phyloP scores from a whole-genome alignment of 1,140 invertebrate genomes.

The Chymomyza costata region DNA sequence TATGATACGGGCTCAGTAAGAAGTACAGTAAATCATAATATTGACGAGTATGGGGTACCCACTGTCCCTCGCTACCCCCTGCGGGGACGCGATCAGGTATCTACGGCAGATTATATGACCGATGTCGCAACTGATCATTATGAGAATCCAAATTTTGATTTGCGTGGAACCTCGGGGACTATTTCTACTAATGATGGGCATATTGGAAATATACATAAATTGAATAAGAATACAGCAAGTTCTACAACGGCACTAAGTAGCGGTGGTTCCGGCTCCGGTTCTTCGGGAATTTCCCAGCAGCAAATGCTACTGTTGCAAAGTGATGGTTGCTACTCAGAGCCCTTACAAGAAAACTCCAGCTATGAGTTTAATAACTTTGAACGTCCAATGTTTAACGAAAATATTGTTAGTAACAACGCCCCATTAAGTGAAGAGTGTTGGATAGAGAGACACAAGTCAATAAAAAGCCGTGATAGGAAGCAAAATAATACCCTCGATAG shows the following conservation, averaged over 20 bases:
- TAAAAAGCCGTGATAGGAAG: conserved; percentile 37
- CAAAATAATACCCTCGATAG: conserved; percentile 40
- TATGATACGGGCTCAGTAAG: conserved; percentile 68
- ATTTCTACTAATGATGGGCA: too few species aligned
- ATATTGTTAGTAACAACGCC: conserved; percentile 11
- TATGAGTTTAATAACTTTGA: conserved; percentile 74
- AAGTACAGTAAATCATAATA: conserved; percentile 48
- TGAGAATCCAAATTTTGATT: conserved; percentile 74
- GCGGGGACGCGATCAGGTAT: conserved; percentile 27
- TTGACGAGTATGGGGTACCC: conserved; percentile 37
- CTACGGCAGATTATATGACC: conserved; percentile 47
- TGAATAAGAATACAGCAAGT: conserved; percentile 26
- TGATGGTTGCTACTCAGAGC: conserved; percentile 71
- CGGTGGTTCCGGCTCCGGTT: conserved; percentile 19
- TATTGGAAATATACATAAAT: conserved; percentile 16
- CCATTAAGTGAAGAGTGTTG: conserved; percentile 40
- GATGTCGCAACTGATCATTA: conserved; percentile 68
- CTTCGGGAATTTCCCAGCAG: conserved; percentile 48
- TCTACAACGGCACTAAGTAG: conserved; percentile 29
- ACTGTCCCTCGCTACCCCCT: conserved; percentile 27
- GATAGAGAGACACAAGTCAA: conserved; percentile 26
- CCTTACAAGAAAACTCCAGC: conserved; percentile 46
- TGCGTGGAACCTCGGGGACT: conserved; percentile 20
- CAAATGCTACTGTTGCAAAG: conserved; percentile 55
- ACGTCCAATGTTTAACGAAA: conserved; percentile 55